Conservation (phyloP, 2,797 vertebrate genomes). For the Acrossocheilus fasciatus region DNA sequence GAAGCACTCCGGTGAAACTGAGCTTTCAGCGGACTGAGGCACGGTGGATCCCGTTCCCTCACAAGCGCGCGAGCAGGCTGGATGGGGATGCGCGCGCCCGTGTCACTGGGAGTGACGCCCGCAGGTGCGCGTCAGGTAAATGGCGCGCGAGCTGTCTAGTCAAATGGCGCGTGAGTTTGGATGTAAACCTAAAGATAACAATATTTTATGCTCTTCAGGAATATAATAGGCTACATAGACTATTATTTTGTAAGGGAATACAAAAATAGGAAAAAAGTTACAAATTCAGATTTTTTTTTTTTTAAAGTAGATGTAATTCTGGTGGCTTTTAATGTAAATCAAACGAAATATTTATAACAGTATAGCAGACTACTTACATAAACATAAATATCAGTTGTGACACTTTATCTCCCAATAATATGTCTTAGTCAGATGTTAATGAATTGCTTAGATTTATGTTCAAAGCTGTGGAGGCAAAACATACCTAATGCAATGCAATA, state of each 20-base stretch:
- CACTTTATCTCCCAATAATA: background rate
- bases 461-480: background rate
- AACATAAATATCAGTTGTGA: background rate
- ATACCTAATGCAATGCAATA: background rate
- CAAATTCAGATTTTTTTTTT: too few species aligned
- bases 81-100: slow-evolving; percentile 67
- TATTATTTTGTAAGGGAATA: background rate
- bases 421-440: background rate
- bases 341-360: background rate
- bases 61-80: slow-evolving; percentile 51
- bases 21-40: slow-evolving; percentile 52
- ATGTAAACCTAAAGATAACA: background rate
- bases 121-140: slow-evolving; percentile 77
- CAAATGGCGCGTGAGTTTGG: slow-evolving; percentile 44
- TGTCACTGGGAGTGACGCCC: slow-evolving; percentile 60
- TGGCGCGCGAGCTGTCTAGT: slow-evolving; percentile 56
- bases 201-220: background rate
- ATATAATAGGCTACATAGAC: background rate
- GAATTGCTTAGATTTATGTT: background rate
- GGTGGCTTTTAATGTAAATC: background rate
- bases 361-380: background rate
- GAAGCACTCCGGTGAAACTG: slow-evolving; percentile 39
- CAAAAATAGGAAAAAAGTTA: too few species aligned
- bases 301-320: background rate
- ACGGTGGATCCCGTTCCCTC: slow-evolving; percentile 65